These are phyloP conservation scores for Penaeus japonicus DNA, from an alignment of 1,140 invertebrate species.

Conservation along the genomic window DNA sequence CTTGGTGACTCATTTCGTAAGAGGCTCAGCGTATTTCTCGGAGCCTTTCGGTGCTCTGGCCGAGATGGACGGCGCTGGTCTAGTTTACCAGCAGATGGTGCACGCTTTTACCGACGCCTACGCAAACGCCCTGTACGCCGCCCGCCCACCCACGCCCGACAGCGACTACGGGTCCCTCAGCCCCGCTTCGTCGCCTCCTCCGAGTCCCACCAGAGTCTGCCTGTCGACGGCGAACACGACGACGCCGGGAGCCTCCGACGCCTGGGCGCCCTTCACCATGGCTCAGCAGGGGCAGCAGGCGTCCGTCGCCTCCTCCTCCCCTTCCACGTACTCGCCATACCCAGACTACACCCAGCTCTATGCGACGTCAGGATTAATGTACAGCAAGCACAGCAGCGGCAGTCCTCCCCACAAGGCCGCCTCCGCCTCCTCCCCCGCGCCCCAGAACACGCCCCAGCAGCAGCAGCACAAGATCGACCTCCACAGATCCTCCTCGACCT, in stretches of 20 bases:
- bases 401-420: background rate
- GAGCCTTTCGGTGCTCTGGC: background rate
- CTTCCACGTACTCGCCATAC: background rate
- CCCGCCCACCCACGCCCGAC: conserved; percentile 18
- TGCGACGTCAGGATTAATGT: background rate
- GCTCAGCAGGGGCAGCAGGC: background rate
- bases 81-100: conserved; percentile 25
- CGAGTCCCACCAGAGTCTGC: background rate
- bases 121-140: background rate
- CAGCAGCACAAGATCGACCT: background rate
- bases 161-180: conserved; percentile 23
- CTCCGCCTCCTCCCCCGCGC: background rate
- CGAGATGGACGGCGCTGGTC: conserved; percentile 26
- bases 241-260: background rate
- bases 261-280: conserved; percentile 19
- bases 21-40: background rate
- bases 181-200: background rate
- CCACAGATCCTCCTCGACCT: background rate
- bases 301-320: background rate
- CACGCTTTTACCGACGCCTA: conserved; percentile 33
- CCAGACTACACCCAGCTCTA: conserved; percentile 24
- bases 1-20: too few relatives aligned
- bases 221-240: background rate
- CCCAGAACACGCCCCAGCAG: too few relatives aligned
- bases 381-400: background rate